Conservation (phyloP, 2,797 vertebrate genomes). For the Trematomus bernacchii region DNA sequence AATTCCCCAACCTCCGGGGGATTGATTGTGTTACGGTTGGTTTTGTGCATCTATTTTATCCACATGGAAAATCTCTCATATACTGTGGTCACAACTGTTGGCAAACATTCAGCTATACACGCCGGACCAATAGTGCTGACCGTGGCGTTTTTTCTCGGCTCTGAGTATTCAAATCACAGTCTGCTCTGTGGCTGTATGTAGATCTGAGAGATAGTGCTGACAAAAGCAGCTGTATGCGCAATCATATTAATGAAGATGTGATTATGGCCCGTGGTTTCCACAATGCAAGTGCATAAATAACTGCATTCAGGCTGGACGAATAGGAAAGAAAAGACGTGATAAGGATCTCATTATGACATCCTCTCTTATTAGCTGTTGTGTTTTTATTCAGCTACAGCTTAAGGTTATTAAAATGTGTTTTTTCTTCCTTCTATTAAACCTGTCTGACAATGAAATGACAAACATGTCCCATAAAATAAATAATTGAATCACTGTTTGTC, state of each 20-base stretch:
- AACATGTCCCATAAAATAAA: conserved; percentile 18
- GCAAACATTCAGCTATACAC: conserved; percentile 46
- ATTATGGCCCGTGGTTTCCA: conserved; percentile 48
- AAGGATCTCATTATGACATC: conserved; percentile 34
- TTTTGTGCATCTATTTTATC: conserved; percentile 48
- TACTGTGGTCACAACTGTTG: conserved; percentile 26
- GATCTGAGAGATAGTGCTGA: conserved; percentile 75
- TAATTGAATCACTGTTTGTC: conserved; percentile 14
- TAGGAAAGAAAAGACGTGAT: conserved; percentile 39
- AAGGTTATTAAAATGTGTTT: conserved; percentile 7
- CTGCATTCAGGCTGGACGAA: conserved; percentile 6
- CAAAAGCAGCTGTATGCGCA: conserved; percentile 68
- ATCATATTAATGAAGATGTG: conserved; percentile 72
- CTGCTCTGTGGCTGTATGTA: conserved; percentile 52
- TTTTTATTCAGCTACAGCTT: conserved; percentile 21
- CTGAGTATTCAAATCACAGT: conserved; percentile 64
- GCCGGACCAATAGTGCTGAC: conserved; percentile 59
- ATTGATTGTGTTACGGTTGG: conserved; percentile 1
- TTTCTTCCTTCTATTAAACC: conserved; percentile 1
- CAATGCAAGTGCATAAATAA: conserved; percentile 57
- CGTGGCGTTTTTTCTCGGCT: conserved; percentile 36
- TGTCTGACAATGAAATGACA: conserved; percentile 18
- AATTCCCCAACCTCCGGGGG: conserved; percentile 4
- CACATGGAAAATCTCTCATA: conserved; percentile 36
- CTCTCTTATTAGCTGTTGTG: conserved; percentile 24